Base-by-base conservation (phyloP, 2,797 vertebrate genomes). In the Aldrovandia affinis region DNA sequence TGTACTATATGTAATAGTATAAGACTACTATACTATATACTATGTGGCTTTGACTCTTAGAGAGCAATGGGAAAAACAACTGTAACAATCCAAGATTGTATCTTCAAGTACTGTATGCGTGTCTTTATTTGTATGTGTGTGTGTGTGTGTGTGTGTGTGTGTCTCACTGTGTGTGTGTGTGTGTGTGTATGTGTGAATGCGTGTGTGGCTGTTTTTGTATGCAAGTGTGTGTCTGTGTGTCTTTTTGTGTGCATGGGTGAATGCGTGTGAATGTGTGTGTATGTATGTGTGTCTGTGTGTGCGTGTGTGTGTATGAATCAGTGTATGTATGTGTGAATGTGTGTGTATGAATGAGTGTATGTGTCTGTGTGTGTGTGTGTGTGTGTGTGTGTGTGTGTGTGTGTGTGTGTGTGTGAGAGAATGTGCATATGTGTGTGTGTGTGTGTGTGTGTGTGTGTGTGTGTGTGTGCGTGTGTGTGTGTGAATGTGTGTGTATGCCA, bases 391-490 rank as follows among this genome's bases (percentile, higher is more conserved):
- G 81, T 61, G 54, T 85, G 57, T 82, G 78, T 80, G 50, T 81
- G 77, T 86, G 54, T 85, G 57, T 82, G 78, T 80, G 50, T 81
- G 77, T n/a, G n/a, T n/a, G n/a, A n/a, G n/a, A n/a, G n/a, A n/a
- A n/a, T n/a, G n/a, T n/a, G n/a, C n/a, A n/a, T 86, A 30, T 68
- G 55, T 77, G 20, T 50, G 70, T 44, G 65, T 36, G 20, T 42
- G 12, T 39, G 14, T 22, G 39, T 81, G 36, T 61, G 33, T 28
- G 28, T 59, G 82, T 75, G 54, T 70, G 78, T n/a, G 81, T 57
- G 20, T 36, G 22, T n/a, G n/a, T 36, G 39, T 65, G 36, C 55
- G 33, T 81, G 2, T 61, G 33, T 22, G 28, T 47, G 81, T 78
- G 52, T 82, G 77, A 22, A 75, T 39, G 9, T 47, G 12, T 30